Base-by-base conservation (phyloP, 2,113 vertebrate species). In the Pardalotus punctatus region DNA sequence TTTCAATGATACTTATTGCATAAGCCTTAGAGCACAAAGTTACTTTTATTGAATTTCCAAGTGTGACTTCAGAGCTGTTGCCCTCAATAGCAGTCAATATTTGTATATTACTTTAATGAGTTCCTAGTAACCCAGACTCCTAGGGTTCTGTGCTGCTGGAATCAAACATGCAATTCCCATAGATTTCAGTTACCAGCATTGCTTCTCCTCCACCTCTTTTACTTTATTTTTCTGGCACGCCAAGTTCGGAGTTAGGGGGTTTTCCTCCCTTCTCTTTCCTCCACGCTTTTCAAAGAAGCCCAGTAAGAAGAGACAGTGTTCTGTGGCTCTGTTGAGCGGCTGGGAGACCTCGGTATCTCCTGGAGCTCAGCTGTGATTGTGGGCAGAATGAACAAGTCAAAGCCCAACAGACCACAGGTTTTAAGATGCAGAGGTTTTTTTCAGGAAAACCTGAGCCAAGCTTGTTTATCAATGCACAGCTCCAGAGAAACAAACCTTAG, bases 71-170 rank as follows among this genome's bases (percentile, higher is more conserved):
- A 58, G 83, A 95, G 86, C 72, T 92, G 81, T 71, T 96, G 61
- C 48, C 61, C 81, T 89, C 57, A 40, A 92, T 81, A 24, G 57
- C 53, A 74, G 86, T 94, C 93, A 95, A 86, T 95, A 96, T 94
- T 93, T 95, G 79, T 93, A 45, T 67, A 88, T 88, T 81, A 81
- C 57, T 93, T 65, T 67, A 94, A 93, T 66, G 74, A 93, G 70
- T 69, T 92, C 53, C 83, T 50, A 51, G 89, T 66, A 93, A 94
- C 90, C 64, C 76, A 90, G 72, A 31, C 74, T 93, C 62, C 47
- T 86, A 70, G 70, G 73, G 82, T 72, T 86, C 93, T 93, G 81
- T 66, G 76, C 74, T 73, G 74, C 86, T 81, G 53, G 47, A 95
- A 83, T 65, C 51, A 77, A 86, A 78, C 64, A 62, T n/a, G 43